phyloP scores from a whole-genome alignment of 1,140 invertebrate genomes.

The Macrocentrus cingulum region DNA sequence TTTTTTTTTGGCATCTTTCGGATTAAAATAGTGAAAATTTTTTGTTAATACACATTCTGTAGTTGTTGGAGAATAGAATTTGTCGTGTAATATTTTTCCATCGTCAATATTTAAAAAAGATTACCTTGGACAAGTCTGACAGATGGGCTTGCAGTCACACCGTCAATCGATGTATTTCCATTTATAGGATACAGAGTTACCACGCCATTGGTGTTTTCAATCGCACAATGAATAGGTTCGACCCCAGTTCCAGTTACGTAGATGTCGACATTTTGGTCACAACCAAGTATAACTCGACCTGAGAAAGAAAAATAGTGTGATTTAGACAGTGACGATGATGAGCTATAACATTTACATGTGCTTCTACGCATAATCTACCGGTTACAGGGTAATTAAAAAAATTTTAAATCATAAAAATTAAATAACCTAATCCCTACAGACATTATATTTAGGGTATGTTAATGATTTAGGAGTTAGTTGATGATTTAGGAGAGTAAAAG shows the following conservation, averaged over 20 bases:
- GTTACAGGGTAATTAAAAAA: neutral
- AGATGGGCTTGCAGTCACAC: conserved; percentile 64
- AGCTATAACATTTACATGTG: conserved; percentile 5
- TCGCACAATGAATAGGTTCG: conserved; percentile 78
- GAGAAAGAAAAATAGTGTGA: conserved; percentile 40
- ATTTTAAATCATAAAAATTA: neutral
- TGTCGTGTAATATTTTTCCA: too few relatives aligned
- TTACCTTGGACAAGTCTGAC: conserved; percentile 76
- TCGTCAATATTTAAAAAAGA: neutral
- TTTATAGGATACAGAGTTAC: conserved; percentile 78
- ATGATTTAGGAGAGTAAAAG: too few relatives aligned
- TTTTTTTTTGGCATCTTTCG: too few relatives aligned
- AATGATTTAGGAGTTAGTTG: neutral
- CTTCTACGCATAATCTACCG: neutral
- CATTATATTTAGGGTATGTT: conserved; percentile 1
- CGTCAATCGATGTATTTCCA: conserved; percentile 72
- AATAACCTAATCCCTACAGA: conserved; percentile 13
- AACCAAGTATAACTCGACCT: conserved; percentile 77
- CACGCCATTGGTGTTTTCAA: conserved; percentile 78
- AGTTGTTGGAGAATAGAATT: too few relatives aligned
- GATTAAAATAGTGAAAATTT: too few relatives aligned
- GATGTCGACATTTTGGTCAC: conserved; percentile 74
- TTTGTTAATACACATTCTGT: too few relatives aligned
- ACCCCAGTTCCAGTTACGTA: conserved; percentile 79
- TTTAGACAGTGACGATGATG: neutral